A percentile compares a stretch with the other conserved stretches of the same genome.
Conservation (phyloP, 2,888 invertebrate species). For the Macaria notata region DNA sequence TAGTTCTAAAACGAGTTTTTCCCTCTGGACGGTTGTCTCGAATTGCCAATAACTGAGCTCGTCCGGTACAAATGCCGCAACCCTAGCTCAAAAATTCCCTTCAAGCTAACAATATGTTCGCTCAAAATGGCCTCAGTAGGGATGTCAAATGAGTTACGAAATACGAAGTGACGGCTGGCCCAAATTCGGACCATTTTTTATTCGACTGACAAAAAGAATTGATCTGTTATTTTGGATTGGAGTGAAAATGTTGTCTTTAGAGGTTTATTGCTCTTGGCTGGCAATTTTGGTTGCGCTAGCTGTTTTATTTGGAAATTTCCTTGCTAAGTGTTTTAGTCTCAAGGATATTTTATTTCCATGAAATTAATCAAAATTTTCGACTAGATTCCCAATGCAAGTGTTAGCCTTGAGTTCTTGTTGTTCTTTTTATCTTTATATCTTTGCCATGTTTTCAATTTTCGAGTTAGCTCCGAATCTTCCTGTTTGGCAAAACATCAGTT, state of each 20-base stretch:
- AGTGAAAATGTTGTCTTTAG: not conserved
- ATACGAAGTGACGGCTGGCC: constrained; percentile 17
- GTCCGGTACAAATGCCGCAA: constrained; percentile 18
- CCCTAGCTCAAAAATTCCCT: constrained; percentile 35
- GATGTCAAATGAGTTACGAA: constrained; percentile 25
- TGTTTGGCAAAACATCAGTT: too few species aligned
- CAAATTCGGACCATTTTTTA: constrained; percentile 13
- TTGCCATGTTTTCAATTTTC: too few species aligned
- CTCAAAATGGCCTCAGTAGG: constrained; percentile 16
- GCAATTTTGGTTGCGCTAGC: too few species aligned
- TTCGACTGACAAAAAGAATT: constrained; percentile 8
- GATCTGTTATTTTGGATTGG: constrained; percentile 7
- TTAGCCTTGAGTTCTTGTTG: too few species aligned
- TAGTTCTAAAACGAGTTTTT: constrained; percentile 29
- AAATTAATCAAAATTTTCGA: too few species aligned
- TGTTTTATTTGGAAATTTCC: too few species aligned
- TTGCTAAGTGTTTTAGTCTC: too few species aligned
- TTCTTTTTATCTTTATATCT: too few species aligned
- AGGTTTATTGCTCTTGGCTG: too few species aligned
- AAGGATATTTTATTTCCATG: too few species aligned
- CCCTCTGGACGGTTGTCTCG: constrained; percentile 22
- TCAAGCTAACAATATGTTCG: constrained; percentile 21
- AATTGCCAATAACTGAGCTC: constrained; percentile 45
- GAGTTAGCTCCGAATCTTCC: too few species aligned
- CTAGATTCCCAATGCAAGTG: too few species aligned